Evolutionary conservation across 2,888 invertebrate genomes (phyloP).

Genomic region (Macrosoma leucophasiata): DNA sequence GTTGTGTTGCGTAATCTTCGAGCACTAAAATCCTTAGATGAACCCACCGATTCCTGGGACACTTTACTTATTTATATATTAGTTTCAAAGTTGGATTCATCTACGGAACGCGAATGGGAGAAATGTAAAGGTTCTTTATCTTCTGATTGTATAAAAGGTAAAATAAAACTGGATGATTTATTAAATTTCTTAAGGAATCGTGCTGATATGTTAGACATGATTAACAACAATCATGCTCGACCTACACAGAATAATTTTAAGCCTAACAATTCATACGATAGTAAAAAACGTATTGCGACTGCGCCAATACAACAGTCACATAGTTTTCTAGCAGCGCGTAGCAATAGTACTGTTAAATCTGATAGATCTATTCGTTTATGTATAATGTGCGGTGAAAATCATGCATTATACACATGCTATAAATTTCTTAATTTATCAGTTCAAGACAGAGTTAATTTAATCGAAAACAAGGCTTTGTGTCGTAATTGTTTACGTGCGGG

Average conservation of each 20-base stretch:
- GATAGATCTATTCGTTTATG: no score
- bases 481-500: slow-evolving; percentile 8
- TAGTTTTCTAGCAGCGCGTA: no score
- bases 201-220: slow-evolving; percentile 15
- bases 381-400: slow-evolving; percentile 8
- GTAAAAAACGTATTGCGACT: no score
- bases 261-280: no score
- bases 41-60: slow-evolving; percentile 19
- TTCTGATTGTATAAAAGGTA: neutral
- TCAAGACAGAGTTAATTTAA: slow-evolving; percentile 3
- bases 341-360: no score
- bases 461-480: slow-evolving; percentile 5
- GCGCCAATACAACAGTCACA: no score
- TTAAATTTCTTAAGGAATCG: slow-evolving; percentile 7
- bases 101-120: slow-evolving; percentile 21
- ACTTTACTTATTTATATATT: slow-evolving; percentile 19
- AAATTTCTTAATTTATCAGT: slow-evolving; percentile 7
- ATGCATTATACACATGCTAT: slow-evolving; percentile 7
- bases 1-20: slow-evolving; percentile 19
- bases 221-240: slow-evolving; percentile 1
- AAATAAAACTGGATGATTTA: slow-evolving; percentile 12
- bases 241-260: neutral
- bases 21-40: slow-evolving; percentile 15
- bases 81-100: slow-evolving; percentile 14
- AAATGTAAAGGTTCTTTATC: slow-evolving; percentile 4